Conservation (phyloP, 2,797 vertebrate genomes). For the Malacoraja senta region DNA sequence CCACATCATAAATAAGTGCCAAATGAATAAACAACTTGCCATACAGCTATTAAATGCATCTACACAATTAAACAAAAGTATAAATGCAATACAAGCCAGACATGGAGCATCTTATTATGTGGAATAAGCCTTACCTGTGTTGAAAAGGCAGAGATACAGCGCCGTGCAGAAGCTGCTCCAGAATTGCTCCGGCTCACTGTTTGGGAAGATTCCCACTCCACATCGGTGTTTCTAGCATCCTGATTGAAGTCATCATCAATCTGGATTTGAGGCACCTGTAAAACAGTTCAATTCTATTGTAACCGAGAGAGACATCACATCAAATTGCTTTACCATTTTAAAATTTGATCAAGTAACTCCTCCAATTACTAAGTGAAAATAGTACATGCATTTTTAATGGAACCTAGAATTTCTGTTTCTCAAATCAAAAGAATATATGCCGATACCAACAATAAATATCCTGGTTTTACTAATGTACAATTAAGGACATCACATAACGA, state of each 20-base stretch:
- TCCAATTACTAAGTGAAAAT: background rate
- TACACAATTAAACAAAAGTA: background rate
- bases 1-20: background rate
- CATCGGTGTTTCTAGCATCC: constrained; percentile 55
- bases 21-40: background rate
- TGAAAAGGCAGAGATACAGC: constrained; percentile 69
- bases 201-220: constrained; percentile 66
- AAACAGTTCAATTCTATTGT: constrained; percentile 39
- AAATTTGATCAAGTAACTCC: background rate
- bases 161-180: constrained; percentile 55
- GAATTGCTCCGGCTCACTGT: constrained; percentile 50
- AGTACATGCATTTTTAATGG: background rate
- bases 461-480: background rate
- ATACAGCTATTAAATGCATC: background rate
- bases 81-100: background rate
- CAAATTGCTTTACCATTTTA: background rate
- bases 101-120: background rate
- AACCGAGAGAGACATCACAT: background rate
- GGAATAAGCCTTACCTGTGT: constrained; percentile 57
- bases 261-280: constrained; percentile 67
- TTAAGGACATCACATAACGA: background rate
- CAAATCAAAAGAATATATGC: background rate
- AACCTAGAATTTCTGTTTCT: background rate
- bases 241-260: constrained; percentile 69
- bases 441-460: background rate